Evolutionary conservation across 2,797 vertebrate species (phyloP).

Genomic region (Sphenopsis melanotis): DNA sequence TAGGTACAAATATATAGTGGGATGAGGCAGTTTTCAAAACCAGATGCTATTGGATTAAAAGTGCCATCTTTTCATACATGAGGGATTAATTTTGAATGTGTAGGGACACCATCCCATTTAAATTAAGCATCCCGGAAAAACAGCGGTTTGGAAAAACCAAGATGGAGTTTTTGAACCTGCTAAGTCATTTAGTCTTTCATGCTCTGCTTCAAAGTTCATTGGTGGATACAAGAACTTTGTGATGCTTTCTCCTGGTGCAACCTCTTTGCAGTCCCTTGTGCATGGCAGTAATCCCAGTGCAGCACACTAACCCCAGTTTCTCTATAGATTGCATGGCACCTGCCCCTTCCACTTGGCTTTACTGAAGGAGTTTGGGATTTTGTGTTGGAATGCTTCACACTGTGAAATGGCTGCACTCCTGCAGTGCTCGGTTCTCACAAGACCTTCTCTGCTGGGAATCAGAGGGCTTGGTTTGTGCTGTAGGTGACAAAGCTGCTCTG

Average conservation of each 20-base stretch:
- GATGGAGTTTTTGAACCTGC: constrained; percentile 44
- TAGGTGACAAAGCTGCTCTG: neutral
- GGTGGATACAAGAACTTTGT: constrained; percentile 1
- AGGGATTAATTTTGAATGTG: neutral
- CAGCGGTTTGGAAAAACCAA: neutral
- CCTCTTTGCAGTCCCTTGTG: neutral
- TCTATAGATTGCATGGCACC: constrained; percentile 12
- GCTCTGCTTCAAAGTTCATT: constrained; percentile 20
- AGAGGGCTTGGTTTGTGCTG: neutral
- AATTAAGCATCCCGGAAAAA: neutral
- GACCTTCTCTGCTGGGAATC: neutral
- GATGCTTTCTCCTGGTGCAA: neutral
- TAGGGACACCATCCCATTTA: neutral
- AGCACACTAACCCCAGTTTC: neutral
- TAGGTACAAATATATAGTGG: neutral
- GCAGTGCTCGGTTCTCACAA: neutral
- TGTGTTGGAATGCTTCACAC: neutral
- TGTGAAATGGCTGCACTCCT: neutral
- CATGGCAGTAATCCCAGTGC: neutral
- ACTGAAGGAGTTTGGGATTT: neutral
- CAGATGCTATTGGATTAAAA: neutral
- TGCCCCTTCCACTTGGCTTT: neutral
- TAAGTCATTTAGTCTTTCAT: neutral
- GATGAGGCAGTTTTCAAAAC: neutral
- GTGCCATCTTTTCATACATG: neutral